Percentiles rank a stretch among this genome's conserved stretches.
These are phyloP conservation scores for Lytechinus variegatus DNA, from an alignment of 35 echinoderm and acorn worm genomes.

Conservation along the genomic window DNA sequence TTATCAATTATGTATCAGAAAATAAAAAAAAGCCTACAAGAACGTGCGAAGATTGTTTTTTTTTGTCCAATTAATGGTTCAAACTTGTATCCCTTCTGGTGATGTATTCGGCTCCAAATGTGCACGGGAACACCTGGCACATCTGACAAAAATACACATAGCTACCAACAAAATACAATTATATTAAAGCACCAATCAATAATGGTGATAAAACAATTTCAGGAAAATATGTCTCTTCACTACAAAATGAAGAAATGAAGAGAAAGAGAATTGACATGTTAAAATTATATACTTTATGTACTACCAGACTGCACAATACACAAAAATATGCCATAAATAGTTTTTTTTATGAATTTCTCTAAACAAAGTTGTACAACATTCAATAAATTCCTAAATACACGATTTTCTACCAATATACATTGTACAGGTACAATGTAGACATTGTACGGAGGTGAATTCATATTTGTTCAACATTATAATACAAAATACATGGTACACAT, in stretches of 20 bases:
- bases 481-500: conserved; percentile 14
- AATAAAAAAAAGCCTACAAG: neutral
- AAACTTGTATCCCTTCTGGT: neutral
- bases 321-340: conserved; percentile 49
- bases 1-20: neutral
- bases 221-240: conserved; percentile 13
- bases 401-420: conserved; percentile 43
- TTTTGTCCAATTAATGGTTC: neutral
- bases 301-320: conserved; percentile 44
- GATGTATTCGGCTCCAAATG: neutral
- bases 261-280: conserved; percentile 35
- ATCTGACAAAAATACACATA: conserved; percentile 10
- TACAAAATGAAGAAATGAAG: neutral
- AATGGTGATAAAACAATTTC: conserved; percentile 4
- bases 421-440: conserved; percentile 35
- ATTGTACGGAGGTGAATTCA: conserved; percentile 19
- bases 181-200: conserved; percentile 13
- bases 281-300: conserved; percentile 33
- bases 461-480: conserved; percentile 31
- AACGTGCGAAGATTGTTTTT: neutral
- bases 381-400: conserved; percentile 43
- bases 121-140: neutral
- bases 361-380: conserved; percentile 49
- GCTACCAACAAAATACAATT: neutral
- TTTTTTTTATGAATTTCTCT: conserved; percentile 48